phyloP scores from a whole-genome alignment of 2,888 invertebrate species.

The Dicyrtomina minuta region DNA sequence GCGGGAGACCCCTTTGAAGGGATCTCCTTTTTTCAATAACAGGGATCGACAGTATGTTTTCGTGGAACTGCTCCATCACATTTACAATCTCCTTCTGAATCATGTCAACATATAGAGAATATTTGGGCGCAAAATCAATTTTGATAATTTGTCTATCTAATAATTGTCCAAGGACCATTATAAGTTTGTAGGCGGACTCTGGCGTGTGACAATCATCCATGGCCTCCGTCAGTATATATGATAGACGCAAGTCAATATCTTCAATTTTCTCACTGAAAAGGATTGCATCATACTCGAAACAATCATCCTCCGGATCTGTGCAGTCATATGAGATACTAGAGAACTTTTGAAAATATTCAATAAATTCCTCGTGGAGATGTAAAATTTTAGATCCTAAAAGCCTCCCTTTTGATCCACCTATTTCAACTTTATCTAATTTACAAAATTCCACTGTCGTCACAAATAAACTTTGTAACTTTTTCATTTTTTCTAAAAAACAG shows the following conservation, averaged over 20 bases:
- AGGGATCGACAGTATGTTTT: not conserved
- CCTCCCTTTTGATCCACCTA: conserved; percentile 83
- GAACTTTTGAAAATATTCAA: conserved; percentile 77
- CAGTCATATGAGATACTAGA: conserved; percentile 84
- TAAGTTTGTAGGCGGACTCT: conserved; percentile 72
- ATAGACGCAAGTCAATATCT: conserved; percentile 85
- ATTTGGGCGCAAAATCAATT: conserved; percentile 83
- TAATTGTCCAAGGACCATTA: conserved; percentile 83
- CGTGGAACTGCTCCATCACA: conserved; percentile 31
- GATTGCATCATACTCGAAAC: conserved; percentile 78
- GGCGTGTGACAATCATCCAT: conserved; percentile 91
- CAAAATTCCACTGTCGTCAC: conserved; percentile 89
- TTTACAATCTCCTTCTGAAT: conserved; percentile 69
- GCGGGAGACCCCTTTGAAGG: conserved; percentile 36
- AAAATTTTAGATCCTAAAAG: conserved; percentile 74
- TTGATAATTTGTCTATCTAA: conserved; percentile 84
- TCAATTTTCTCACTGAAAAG: conserved; percentile 78
- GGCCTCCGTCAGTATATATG: conserved; percentile 86
- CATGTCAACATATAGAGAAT: conserved; percentile 76
- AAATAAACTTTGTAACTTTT: conserved; percentile 82
- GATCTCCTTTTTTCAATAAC: conserved; percentile 11
- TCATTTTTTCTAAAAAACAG: conserved; percentile 62
- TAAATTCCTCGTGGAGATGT: conserved; percentile 78
- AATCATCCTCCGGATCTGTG: conserved; percentile 80
- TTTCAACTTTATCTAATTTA: conserved; percentile 92